These are phyloP conservation scores for Pogonognathellus flavescens DNA, from an alignment of 1,140 invertebrate genomes.

Conservation along the genomic window DNA sequence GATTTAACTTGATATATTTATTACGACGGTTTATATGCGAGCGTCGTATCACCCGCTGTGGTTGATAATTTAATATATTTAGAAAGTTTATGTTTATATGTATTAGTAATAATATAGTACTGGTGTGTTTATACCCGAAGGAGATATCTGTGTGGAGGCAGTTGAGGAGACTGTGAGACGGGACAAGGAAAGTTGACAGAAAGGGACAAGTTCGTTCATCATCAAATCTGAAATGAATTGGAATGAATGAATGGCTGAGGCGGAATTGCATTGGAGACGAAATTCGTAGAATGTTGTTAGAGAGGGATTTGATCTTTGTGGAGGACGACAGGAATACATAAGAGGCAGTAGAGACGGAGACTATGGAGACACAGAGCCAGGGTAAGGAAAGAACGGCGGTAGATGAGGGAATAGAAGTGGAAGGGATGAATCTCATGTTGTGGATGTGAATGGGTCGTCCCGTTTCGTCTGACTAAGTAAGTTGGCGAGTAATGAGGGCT, in stretches of 20 bases:
- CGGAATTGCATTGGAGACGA: conserved; percentile 33
- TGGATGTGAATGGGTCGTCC: conserved; percentile 12
- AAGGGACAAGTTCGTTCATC: conserved; percentile 37
- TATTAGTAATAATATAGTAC: no score
- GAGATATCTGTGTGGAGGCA: conserved; percentile 2
- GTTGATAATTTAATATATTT: no score
- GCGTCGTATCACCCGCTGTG: no score
- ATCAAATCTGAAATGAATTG: conserved; percentile 54
- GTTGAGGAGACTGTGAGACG: not conserved
- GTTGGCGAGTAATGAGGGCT: conserved; percentile 40
- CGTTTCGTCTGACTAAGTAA: conserved; percentile 39
- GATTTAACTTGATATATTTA: no score
- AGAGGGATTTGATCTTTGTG: no score
- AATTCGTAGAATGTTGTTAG: conserved; percentile 22
- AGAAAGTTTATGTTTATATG: not conserved
- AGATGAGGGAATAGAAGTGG: not conserved
- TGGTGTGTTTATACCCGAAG: no score
- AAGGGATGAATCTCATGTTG: not conserved
- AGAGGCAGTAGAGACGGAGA: no score
- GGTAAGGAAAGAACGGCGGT: not conserved
- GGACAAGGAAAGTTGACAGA: not conserved
- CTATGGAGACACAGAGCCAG: not conserved
- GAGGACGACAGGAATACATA: not conserved
- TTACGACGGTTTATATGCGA: no score
- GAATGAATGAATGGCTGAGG: conserved; percentile 47